phyloP scores from a whole-genome alignment of 2,888 invertebrate genomes.

The Andrena chrysosceles region DNA sequence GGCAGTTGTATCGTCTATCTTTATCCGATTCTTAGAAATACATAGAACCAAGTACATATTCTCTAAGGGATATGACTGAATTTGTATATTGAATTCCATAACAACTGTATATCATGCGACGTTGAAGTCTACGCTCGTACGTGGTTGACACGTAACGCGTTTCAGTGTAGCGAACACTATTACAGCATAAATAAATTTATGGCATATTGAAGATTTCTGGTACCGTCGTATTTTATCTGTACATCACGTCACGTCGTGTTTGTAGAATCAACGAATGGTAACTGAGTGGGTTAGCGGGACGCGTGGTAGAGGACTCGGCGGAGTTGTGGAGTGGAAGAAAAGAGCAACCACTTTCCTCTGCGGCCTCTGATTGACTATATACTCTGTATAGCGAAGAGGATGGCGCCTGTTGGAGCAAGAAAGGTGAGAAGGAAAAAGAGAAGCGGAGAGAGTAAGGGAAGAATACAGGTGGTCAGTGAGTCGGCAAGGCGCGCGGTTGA shows the following conservation, averaged over 20 bases:
- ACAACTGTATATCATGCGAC: constrained; percentile 50
- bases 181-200: constrained; percentile 68
- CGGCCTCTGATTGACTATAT: too few species aligned
- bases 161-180: constrained; percentile 59
- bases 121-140: constrained; percentile 44
- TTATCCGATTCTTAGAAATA: constrained; percentile 40
- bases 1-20: constrained; percentile 53
- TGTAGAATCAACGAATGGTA: constrained; percentile 72
- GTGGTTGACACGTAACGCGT: constrained; percentile 44
- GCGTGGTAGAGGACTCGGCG: constrained; percentile 36
- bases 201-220: constrained; percentile 27
- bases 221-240: too few species aligned
- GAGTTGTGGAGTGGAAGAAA: constrained; percentile 56
- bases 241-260: too few species aligned
- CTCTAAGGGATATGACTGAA: constrained; percentile 42
- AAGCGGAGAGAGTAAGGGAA: constrained; percentile 69
- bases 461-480: constrained; percentile 16
- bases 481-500: constrained; percentile 30
- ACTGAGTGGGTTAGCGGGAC: constrained; percentile 27
- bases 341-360: constrained; percentile 83
- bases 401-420: constrained; percentile 79
- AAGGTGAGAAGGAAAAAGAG: constrained; percentile 65
- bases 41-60: constrained; percentile 41
- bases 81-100: constrained; percentile 63
- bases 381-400: constrained; percentile 71